Base-by-base conservation (phyloP, 2,797 vertebrate species). In the Macrochelys suwanniensis region DNA sequence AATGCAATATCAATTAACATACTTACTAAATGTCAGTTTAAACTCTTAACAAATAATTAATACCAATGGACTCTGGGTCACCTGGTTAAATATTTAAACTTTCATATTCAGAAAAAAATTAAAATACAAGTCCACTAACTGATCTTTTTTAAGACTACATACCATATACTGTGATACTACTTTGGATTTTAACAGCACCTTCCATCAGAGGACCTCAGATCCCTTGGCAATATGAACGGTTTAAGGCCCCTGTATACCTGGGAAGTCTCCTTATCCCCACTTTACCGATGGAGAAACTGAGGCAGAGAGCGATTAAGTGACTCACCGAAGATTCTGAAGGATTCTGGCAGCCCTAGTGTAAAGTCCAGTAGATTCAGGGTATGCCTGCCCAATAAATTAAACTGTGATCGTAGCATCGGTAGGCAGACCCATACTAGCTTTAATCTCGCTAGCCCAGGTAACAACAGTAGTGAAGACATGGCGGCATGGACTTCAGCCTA, bases 1-100 rank as follows among this genome's bases (percentile, higher is more conserved):
- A 96, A 93, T 96, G 95, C 92, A 80, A 83, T 97, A 98, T 96
- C 97, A 97, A 98, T 98, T 98, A 98, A 97, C 97, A 95, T 94
- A 97, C 96, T 98, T 98, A 98, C 49, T 93, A 98, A 98, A 96
- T 80, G 97, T 97, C 97, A 95, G 90, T 94, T 97, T 97, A 96
- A 98, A 96, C 92, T 95, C 96, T 91, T 96, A 98, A 96, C 91
- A 95, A 98, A 95, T 96, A 97, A 97, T 95, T 97, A 92, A 97
- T 95, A 96, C 85, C 97, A 89, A 77, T 87, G 95, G 96, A 90
- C 91, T 96, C 81, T 68, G 81, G 85, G 92, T 97, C 97, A 97
- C 93, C 80, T 93, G 88, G 95, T 89, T 97, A 96, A 96, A 94
- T 93, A 82, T 77, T 97, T 94, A 95, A 96, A 91, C 9, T 84